Base-by-base conservation (phyloP, 2,797 vertebrate genomes). In the Lycodopsis pacificus region DNA sequence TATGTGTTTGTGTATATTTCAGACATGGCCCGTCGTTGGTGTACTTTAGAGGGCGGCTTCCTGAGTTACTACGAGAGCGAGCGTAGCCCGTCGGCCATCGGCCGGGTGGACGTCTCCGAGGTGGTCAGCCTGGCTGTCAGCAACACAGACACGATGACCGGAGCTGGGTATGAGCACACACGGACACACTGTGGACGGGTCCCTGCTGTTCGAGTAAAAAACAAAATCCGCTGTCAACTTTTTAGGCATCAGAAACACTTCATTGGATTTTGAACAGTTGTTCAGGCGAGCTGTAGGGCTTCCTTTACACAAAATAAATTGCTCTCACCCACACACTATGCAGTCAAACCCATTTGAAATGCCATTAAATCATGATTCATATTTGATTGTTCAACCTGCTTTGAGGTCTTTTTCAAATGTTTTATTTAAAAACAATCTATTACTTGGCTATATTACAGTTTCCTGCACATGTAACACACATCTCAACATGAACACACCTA, bases 1-100 rank as follows among this genome's bases (percentile, higher is more conserved):
- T 48, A 7, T 25, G 6, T 48, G 3, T 54, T 5, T 73, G 13
- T 88, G 59, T 91, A 42, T 80, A 78, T 92, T 71, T 42, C 91
- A 99, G 98, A 99, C 42, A 95, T 96, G 93, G 91, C 88, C 22
- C 96, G 90, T 36, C 97, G 95, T 27, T 99, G 97, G 98, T 99
- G 98, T 74, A 97, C 97, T 3, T 86, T 99, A 78, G 98, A 99
- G 94, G 96, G 96, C 7, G 96, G 97, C 61, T 98, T 97, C 86
- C 91, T 99, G 83, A 98, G 95, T 86, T 99, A 97, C 91, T 99
- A 99, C 38, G 98, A 99, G 91, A 97, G 92, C 67, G 96, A 97
- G 88, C 95, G 95, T 48, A 95, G 92, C 49, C 85, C 95, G 2
- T 83, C 92, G 6, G 94, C 97, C 40, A 93, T 94, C 19, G 96